Evolutionary conservation across 2,888 invertebrate genomes (phyloP), one percentile per base, ranked within the genome.

Genomic region (Drosophila siamana): DNA sequence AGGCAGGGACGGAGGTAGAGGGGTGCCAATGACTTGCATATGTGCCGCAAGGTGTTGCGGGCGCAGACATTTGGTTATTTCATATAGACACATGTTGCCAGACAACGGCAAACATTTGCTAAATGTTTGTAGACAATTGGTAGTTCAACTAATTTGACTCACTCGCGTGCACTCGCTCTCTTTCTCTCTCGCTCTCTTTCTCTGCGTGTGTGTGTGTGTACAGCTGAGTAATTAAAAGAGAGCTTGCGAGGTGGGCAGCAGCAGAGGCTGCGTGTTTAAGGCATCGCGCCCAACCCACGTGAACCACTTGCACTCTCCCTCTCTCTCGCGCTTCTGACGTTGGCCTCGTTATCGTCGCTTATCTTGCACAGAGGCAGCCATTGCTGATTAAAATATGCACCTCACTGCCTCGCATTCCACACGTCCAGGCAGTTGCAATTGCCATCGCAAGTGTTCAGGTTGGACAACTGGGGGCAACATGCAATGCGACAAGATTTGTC

Each of bases 71-170:
- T 64, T 60, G 43, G 13, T 33, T 55, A 51, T 50, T 43, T 52
- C 16, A 15, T 46, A 13, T 43, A 36, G 19, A 38, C 40, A 46
- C 50, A 54, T 33, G 33, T 62, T 28, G 56, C 26, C 19, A 75
- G 74, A 80, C 78, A 79, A 71, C 77, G 68, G 73, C 79, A 81
- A 80, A 78, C 79, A 85, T 80, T 87, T 80, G 83, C 85, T 75
- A 77, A 86, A 87, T 86, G 86, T 86, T 86, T 86, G 86, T 86
- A 86, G 86, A 86, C 86, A 86, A 86, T 86, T 88, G 80, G 86
- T 78, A 86, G 84, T 73, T 80, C 65, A 81, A 88, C 88, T 88
- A 86, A 86, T 86, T 86, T 88, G 86, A 83, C 52, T 16, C 73
- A 57, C 68, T 63, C 55, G 62, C 8, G 11, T n/a, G 8, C 40